Percentiles rank a stretch among this genome's conserved stretches.
Conservation (phyloP, 2,113 vertebrate genomes). For the Sterna hirundo region DNA sequence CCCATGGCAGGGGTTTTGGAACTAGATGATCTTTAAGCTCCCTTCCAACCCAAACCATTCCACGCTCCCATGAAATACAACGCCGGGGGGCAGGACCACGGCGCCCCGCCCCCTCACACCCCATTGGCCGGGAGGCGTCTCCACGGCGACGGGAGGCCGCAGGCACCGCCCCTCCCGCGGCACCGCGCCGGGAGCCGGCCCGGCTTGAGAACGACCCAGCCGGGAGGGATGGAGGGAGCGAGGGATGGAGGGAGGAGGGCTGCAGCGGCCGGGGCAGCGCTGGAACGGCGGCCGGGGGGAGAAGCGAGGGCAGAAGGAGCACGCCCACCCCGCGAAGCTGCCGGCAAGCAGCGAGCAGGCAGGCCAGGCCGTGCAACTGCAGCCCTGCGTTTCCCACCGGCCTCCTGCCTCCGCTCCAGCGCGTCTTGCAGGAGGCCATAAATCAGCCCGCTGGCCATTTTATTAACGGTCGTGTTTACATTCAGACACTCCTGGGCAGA, state of each 20-base stretch:
- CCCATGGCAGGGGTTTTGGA: background rate
- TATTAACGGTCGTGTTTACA: background rate
- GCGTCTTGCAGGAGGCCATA: background rate
- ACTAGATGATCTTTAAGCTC: background rate
- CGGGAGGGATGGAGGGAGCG: no score
- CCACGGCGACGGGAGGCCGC: background rate
- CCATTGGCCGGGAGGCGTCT: background rate
- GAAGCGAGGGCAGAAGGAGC: background rate
- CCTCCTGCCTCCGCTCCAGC: background rate
- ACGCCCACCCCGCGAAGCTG: background rate
- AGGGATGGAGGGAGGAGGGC: background rate
- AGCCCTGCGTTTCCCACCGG: rapidly evolving
- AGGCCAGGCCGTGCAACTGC: background rate
- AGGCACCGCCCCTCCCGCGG: background rate
- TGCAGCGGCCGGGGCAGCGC: background rate
- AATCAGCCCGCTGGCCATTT: background rate
- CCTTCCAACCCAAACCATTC: background rate
- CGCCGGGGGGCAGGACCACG: background rate
- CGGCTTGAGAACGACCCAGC: background rate
- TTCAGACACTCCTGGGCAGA: background rate
- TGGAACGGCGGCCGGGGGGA: background rate
- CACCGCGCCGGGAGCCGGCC: background rate
- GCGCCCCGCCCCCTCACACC: background rate
- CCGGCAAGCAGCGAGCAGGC: background rate
- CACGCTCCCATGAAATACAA: background rate